Evolutionary conservation across 2,888 invertebrate species (phyloP).

Genomic region (Platerodrilus igneus): DNA sequence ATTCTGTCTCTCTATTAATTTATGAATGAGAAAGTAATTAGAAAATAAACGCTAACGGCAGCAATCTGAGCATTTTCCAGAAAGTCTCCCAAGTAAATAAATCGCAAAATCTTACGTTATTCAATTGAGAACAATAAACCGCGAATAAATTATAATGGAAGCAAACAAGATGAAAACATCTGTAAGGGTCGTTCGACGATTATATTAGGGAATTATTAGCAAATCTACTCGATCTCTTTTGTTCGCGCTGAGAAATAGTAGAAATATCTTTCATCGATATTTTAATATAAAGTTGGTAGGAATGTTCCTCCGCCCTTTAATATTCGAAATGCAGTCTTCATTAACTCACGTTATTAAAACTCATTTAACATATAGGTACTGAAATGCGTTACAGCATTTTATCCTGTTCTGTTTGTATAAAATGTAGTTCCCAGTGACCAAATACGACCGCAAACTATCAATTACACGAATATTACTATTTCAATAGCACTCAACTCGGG

Average conservation of each 20-base stretch:
- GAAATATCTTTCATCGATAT: conserved; percentile 33
- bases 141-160: conserved; percentile 13
- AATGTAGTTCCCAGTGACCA: conserved; percentile 34
- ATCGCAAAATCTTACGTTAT: too few relatives aligned
- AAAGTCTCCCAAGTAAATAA: too few relatives aligned
- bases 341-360: conserved; percentile 9
- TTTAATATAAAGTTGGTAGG: conserved; percentile 30
- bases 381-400: too few relatives aligned
- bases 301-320: conserved; percentile 30
- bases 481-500: conserved; percentile 41
- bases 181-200: conserved; percentile 24
- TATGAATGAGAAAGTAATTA: too few relatives aligned
- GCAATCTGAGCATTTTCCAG: too few relatives aligned
- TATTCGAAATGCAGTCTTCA: conserved; percentile 21
- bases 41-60: too few relatives aligned
- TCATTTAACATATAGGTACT: too few relatives aligned
- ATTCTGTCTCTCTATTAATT: too few relatives aligned
- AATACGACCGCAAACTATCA: conserved; percentile 40
- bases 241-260: conserved; percentile 29
- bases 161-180: conserved; percentile 20
- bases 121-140: too few relatives aligned
- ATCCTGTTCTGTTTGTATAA: conserved; percentile 18
- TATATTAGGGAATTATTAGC: conserved; percentile 33
- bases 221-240: conserved; percentile 29
- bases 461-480: conserved; percentile 43